These are phyloP conservation scores for Sminthopsis crassicaudata DNA, from an alignment of 2,113 vertebrate species.

Conservation along the genomic window DNA sequence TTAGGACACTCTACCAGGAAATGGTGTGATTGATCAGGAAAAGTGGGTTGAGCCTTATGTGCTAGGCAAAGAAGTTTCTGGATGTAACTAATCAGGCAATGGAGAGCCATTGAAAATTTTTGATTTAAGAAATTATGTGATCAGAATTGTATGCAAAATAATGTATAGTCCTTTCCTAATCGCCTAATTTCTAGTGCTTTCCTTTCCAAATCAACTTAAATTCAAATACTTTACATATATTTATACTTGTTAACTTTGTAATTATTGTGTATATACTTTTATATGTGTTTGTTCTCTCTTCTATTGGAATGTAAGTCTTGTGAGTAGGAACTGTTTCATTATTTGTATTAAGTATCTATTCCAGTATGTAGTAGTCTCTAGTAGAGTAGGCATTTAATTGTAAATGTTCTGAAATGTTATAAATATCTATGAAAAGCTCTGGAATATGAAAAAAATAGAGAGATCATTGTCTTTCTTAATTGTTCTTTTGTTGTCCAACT, in stretches of 20 bases:
- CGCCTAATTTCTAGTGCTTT: background rate
- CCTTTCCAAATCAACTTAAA: background rate
- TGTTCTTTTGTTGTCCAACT: background rate
- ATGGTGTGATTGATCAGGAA: background rate
- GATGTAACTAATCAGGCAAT: background rate
- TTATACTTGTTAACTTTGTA: background rate
- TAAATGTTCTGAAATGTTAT: background rate
- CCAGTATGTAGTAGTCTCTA: background rate
- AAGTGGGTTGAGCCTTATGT: background rate
- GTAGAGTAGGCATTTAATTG: background rate
- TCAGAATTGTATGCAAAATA: background rate
- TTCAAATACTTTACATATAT: background rate
- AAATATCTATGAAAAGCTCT: background rate
- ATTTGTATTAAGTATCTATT: background rate
- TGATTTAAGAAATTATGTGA: background rate
- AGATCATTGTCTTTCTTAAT: background rate
- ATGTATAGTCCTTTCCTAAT: background rate
- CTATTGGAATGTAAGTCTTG: background rate
- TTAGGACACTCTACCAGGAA: background rate
- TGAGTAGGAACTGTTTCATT: background rate
- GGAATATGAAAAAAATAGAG: background rate
- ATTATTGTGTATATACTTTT: background rate
- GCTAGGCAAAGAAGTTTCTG: background rate
- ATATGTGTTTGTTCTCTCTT: background rate
- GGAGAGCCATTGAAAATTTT: slow-evolving; percentile 21